Conservation (phyloP, 2,888 invertebrate genomes). For the Mantis religiosa region DNA sequence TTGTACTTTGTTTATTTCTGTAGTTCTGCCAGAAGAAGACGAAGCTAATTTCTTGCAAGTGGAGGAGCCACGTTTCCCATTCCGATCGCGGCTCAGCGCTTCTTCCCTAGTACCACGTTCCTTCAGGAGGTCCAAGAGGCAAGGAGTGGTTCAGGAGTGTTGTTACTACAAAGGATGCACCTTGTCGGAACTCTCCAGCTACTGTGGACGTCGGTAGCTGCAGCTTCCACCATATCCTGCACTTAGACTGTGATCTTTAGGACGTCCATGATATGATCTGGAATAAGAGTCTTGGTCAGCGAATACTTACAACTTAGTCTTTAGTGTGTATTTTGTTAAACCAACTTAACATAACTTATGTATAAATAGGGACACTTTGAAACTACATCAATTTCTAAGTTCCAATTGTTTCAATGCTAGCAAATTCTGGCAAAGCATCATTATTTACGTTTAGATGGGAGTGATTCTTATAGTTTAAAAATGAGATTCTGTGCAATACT, state of each 20-base stretch:
- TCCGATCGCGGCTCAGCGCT: not conserved
- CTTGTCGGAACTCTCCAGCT: not conserved
- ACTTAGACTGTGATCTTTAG: not conserved
- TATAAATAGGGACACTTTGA: no score
- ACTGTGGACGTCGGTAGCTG: not conserved
- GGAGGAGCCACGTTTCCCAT: conserved; percentile 2
- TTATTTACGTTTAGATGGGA: no score
- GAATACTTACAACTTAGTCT: no score
- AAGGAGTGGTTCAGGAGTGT: not conserved
- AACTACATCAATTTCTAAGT: no score
- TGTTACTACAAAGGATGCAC: not conserved
- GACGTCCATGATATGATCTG: not conserved
- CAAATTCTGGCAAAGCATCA: no score
- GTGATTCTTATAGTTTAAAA: no score
- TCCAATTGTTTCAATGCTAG: no score
- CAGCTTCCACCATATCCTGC: not conserved
- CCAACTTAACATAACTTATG: no score
- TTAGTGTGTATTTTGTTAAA: no score
- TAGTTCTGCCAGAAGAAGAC: not conserved
- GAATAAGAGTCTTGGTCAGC: not conserved
- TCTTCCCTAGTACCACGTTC: not conserved
- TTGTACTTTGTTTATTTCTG: not conserved
- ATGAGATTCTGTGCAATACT: no score
- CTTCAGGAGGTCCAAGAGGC: not conserved
- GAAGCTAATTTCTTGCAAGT: not conserved